Conservation (phyloP, 2,113 vertebrate species). For the Takifugu bimaculatus region DNA sequence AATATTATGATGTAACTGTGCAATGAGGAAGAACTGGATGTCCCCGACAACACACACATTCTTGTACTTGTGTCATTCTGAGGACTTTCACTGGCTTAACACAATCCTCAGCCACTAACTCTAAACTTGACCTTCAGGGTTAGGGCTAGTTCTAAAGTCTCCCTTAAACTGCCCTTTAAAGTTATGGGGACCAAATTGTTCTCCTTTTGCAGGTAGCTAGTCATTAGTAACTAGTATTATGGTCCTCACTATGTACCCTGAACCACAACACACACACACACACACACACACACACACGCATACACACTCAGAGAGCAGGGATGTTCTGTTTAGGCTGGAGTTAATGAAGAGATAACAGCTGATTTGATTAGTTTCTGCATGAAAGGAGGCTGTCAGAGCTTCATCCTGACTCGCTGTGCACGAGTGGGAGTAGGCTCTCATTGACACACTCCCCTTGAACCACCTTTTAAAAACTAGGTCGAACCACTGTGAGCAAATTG, state of each 20-base stretch:
- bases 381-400: constrained; percentile 30
- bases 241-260: too few species aligned
- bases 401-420: constrained; percentile 6
- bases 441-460: constrained; percentile 31
- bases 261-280: constrained; percentile 2
- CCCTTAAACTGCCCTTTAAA: too few species aligned
- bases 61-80: too few species aligned
- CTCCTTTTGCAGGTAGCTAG: too few species aligned
- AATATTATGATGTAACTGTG: too few species aligned
- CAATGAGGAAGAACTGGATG: too few species aligned
- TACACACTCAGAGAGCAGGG: constrained; percentile 50
- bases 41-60: background rate
- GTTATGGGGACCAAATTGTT: too few species aligned
- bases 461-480: constrained; percentile 25
- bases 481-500: constrained; percentile 4
- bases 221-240: too few species aligned
- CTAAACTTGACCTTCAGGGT: too few species aligned
- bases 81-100: too few species aligned
- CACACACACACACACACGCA: constrained; percentile 15
- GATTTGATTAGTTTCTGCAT: constrained; percentile 87
- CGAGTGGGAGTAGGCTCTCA: constrained; percentile 13
- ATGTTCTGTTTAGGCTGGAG: constrained; percentile 84
- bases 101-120: too few species aligned
- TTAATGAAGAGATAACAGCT: constrained; percentile 92
- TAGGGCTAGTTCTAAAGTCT: too few species aligned